Percentiles rank a stretch among this genome's conserved stretches.
Conservation (phyloP, 2,888 invertebrate genomes). For the Cotesia congregata region DNA sequence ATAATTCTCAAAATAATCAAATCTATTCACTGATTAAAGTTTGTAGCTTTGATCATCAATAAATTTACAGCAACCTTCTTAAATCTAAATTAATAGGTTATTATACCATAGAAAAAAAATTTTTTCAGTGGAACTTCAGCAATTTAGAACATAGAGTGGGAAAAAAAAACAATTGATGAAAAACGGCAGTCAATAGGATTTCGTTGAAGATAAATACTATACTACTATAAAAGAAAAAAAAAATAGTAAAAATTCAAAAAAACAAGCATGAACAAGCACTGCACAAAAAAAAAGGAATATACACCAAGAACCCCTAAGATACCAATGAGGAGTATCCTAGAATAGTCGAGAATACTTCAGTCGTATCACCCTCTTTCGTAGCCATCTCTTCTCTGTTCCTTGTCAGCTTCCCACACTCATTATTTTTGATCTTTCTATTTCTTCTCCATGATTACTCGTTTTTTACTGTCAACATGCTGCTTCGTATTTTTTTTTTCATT, state of each 20-base stretch:
- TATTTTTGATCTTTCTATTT: conserved; percentile 36
- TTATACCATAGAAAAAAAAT: too few relatives aligned
- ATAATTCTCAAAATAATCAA: too few relatives aligned
- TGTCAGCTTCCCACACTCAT: conserved; percentile 41
- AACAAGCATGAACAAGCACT: conserved; percentile 38
- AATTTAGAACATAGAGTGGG: too few relatives aligned
- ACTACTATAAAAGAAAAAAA: conserved; percentile 24
- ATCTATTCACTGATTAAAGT: too few relatives aligned
- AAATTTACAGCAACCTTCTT: too few relatives aligned
- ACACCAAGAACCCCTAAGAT: conserved; percentile 65
- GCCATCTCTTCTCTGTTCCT: conserved; percentile 45
- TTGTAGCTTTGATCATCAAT: too few relatives aligned
- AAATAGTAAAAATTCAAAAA: conserved; percentile 24
- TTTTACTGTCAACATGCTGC: conserved; percentile 6
- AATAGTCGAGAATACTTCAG: conserved; percentile 68
- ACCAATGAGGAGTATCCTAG: conserved; percentile 67
- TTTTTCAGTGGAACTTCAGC: too few relatives aligned
- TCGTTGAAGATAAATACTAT: conserved; percentile 30
- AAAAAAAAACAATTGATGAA: too few relatives aligned
- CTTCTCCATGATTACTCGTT: conserved; percentile 41
- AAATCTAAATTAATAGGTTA: too few relatives aligned
- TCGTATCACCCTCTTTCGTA: conserved; percentile 59
- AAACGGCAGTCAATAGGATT: neutral
- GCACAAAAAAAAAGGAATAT: conserved; percentile 62
- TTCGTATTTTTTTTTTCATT: conserved; percentile 22